These are phyloP conservation scores for Drosophila anceps DNA, from an alignment of 2,888 invertebrate species.

Conservation along the genomic window DNA sequence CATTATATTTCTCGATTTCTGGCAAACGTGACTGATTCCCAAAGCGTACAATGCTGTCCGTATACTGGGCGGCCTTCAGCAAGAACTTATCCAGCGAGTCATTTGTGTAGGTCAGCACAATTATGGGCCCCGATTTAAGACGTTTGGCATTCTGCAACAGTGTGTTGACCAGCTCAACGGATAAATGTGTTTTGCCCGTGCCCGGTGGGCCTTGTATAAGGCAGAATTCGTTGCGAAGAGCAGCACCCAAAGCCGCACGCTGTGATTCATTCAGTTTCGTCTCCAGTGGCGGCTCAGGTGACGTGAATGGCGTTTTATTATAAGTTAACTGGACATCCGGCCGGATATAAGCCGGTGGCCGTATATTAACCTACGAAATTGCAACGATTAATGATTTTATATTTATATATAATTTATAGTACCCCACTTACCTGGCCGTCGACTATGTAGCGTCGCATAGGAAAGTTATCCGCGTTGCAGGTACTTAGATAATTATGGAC, in stretches of 20 bases:
- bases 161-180: conserved; percentile 90
- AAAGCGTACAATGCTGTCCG: conserved; percentile 88
- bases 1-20: conserved; percentile 86
- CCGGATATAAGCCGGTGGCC: conserved; percentile 84
- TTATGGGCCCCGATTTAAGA: conserved; percentile 86
- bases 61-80: conserved; percentile 88
- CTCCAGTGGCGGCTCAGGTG: conserved; percentile 83
- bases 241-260: conserved; percentile 88
- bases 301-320: conserved; percentile 62
- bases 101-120: conserved; percentile 94
- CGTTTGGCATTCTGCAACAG: conserved; percentile 88
- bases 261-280: conserved; percentile 89
- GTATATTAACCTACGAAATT: conserved; percentile 28
- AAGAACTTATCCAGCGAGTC: conserved; percentile 95
- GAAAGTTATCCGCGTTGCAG: conserved; percentile 87
- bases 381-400: not conserved
- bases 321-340: conserved; percentile 53
- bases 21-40: conserved; percentile 90
- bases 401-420: conserved; percentile 1
- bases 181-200: conserved; percentile 94
- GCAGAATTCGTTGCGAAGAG: conserved; percentile 90
- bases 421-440: conserved; percentile 86
- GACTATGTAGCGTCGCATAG: conserved; percentile 90
- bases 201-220: conserved; percentile 96
- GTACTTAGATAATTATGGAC: conserved; percentile 90